Base-by-base conservation (phyloP, 2,888 invertebrate genomes). In the Trypoxylon attenuatum region DNA sequence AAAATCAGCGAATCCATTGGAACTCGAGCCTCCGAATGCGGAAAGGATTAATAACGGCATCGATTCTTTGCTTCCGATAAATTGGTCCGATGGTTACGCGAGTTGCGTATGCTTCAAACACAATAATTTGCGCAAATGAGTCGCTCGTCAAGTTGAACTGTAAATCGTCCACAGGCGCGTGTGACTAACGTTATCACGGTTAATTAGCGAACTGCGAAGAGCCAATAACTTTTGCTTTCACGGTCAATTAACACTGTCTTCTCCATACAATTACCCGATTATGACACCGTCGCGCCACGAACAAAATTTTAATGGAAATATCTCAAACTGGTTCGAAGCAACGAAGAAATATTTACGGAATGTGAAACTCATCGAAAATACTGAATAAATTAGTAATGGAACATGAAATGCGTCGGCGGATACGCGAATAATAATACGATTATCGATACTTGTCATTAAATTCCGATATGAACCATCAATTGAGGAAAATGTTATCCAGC, bases 201-300 rank as follows among this genome's bases (percentile, higher is more conserved):
- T 73, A 68, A 73, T 76, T 66, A 71, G 59, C 27, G 46, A 42
- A 25, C 42, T 43, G 58, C 51, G 49, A 68, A 56, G 46, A 55
- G 49, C 59, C 67, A 55, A 71, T 73, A 68, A 75, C 73, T 71
- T 73, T 71, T 68, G 62, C 56, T 70, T 66, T 71, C 65, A 62
- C 62, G 55, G 54, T 52, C 70, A 73, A 76, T 71, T 71, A 76
- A 39, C 65, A 47, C 58, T 72, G 33, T 33, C 10, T 33, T 13
- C 10, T 33, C 2, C 10, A 4, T 33, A 13, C 33, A 1, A 1
- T 33, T 33, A 33, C 2, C 33, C n/a, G n/a, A 6, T 33, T 10
- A 33, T 13, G 10, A 3, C 13, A 2, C 8, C 0, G n/a, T 27
- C 0, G 5, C 6, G n/a, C 2, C 6, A 27, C 1, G 1, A 27